Percentiles rank a stretch among this genome's conserved stretches.
Conservation (phyloP, 2,888 invertebrate genomes). For the Eupithecia exiguata region DNA sequence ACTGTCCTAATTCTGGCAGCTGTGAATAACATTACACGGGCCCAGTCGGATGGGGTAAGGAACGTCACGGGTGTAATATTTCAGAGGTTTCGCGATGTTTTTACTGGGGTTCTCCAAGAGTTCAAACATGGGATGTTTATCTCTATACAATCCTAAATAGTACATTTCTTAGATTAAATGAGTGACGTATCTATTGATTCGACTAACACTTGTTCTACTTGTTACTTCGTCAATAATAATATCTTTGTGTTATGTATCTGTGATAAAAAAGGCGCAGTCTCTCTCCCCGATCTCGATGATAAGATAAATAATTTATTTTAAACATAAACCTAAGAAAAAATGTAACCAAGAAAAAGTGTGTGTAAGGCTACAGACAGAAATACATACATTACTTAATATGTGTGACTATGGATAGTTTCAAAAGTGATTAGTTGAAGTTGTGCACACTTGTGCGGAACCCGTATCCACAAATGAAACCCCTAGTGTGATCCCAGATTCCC, state of each 20-base stretch:
- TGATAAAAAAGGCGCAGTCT: background rate
- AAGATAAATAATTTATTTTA: no score
- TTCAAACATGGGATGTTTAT: background rate
- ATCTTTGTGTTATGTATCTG: no score
- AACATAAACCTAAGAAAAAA: no score
- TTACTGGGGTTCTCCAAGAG: background rate
- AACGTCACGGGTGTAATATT: conserved; percentile 37
- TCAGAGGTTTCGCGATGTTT: conserved; percentile 20
- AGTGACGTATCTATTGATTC: background rate
- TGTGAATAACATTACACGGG: conserved; percentile 10
- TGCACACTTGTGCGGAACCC: background rate
- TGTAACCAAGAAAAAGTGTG: no score
- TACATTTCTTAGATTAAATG: background rate
- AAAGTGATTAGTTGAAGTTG: background rate
- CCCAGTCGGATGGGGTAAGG: background rate
- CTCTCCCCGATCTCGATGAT: no score
- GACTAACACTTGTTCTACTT: background rate
- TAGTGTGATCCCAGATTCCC: background rate
- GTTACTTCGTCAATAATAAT: background rate
- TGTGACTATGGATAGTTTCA: background rate
- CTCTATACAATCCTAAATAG: background rate
- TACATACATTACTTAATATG: background rate
- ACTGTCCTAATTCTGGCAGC: conserved; percentile 3
- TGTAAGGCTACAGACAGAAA: background rate
- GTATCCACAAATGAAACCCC: background rate